phyloP scores from a whole-genome alignment of 2,113 vertebrate species.

The Pachycephala philippinensis region DNA sequence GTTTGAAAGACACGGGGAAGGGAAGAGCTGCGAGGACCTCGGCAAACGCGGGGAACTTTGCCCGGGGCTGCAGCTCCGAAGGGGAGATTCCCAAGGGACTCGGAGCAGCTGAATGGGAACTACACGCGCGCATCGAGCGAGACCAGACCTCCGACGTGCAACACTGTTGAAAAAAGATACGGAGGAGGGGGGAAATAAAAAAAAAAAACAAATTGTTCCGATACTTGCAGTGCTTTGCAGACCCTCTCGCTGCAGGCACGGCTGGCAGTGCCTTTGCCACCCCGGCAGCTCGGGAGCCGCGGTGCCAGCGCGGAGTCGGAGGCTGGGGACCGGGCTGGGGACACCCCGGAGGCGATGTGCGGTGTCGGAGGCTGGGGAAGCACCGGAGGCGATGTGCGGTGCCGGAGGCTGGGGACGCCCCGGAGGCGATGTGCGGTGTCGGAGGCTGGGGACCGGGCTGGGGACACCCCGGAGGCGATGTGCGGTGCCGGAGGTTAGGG shows the following conservation, averaged over 20 bases:
- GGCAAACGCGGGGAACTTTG: neutral
- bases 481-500: neutral
- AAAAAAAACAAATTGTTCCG: neutral
- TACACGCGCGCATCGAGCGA: neutral
- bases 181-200: accelerated
- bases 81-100: neutral
- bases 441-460: neutral
- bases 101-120: neutral
- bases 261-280: neutral
- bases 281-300: neutral
- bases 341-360: no score
- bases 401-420: neutral
- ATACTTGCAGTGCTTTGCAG: conserved; percentile 48
- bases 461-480: neutral
- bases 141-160: neutral
- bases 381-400: no score
- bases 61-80: neutral
- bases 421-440: neutral
- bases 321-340: neutral
- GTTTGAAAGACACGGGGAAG: neutral
- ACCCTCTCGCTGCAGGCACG: neutral
- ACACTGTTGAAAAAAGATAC: neutral
- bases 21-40: neutral
- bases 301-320: neutral
- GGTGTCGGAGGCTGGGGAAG: neutral